Base-by-base conservation (phyloP, 2,888 invertebrate species). In the Serripes groenlandicus region DNA sequence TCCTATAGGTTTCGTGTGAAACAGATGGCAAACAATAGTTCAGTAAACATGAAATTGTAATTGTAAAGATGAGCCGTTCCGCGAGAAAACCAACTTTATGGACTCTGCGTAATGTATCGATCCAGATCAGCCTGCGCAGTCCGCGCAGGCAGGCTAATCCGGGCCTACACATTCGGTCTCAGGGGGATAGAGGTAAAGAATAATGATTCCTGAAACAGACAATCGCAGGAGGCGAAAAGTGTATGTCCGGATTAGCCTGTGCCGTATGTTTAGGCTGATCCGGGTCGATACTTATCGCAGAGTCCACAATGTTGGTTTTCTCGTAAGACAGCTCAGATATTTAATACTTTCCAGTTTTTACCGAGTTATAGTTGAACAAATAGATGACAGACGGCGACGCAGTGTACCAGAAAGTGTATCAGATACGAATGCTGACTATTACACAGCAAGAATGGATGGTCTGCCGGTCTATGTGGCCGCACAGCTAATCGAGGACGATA, bases 401-500 rank as follows among this genome's bases (percentile, higher is more conserved):
- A 82, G 84, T 52, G 73, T 89, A 0, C 87, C 88, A 15, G 84
- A 87, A 11, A 69, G 77, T 7, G 87, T 98, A 0, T 96, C 97
- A 32, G 96, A 97, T 87, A 96, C 96, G 73, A 95, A 93, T 56
- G 88, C 90, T 26, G 92, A 96, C 91, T 97, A 96, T 94, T 95
- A 96, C 77, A 96, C 96, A 90, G 97, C 98, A 0, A 95, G 95
- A 72, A 96, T 96, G 58, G 96, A 97, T 82, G 97, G 96, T 0
- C 96, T 96, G 2, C 5, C 35, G 0, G 98, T 97, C 93, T 98
- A 98, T 92, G 96, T 98, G 37, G 96, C 98, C 7, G 98, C 97
- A 0, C 97, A 97, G 94, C 95, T 98, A 81, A 96, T 96, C 75
- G 96, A 97, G 52, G 88, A 95, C 93, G 68, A 73, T 30, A 81